These are phyloP conservation scores for Megalops atlanticus DNA, from an alignment of 2,113 vertebrate species.

Conservation along the genomic window DNA sequence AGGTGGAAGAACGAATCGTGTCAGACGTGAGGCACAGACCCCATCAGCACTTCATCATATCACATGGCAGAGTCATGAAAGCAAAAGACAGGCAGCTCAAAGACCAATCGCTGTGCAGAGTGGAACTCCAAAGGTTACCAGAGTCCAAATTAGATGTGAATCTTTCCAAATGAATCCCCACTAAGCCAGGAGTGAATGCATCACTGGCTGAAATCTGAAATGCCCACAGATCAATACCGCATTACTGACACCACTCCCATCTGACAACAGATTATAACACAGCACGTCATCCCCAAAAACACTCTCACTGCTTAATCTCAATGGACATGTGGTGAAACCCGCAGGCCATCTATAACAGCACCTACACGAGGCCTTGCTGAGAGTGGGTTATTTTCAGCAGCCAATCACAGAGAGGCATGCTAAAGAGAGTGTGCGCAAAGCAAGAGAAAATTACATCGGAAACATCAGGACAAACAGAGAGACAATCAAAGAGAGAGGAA, in stretches of 20 bases:
- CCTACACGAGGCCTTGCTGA: not conserved
- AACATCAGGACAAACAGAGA: not conserved
- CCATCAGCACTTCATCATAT: not conserved
- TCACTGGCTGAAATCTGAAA: not conserved
- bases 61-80: too few relatives aligned
- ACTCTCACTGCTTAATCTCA: too few relatives aligned
- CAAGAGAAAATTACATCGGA: not conserved
- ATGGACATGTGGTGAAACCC: not conserved
- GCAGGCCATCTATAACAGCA: not conserved
- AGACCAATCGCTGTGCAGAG: not conserved
- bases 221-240: slow-evolving; percentile 2
- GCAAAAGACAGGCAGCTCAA: too few relatives aligned
- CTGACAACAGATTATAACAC: not conserved
- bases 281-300: not conserved
- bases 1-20: not conserved
- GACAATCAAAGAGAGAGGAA: not conserved
- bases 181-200: too few relatives aligned
- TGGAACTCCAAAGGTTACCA: not conserved
- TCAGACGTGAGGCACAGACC: not conserved
- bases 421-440: too few relatives aligned
- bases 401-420: not conserved
- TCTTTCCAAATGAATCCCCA: not conserved
- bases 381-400: not conserved
- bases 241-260: not conserved
- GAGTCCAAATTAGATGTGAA: not conserved